These are phyloP conservation scores for Polia nebulosa DNA, from an alignment of 2,888 invertebrate species.

Conservation along the genomic window DNA sequence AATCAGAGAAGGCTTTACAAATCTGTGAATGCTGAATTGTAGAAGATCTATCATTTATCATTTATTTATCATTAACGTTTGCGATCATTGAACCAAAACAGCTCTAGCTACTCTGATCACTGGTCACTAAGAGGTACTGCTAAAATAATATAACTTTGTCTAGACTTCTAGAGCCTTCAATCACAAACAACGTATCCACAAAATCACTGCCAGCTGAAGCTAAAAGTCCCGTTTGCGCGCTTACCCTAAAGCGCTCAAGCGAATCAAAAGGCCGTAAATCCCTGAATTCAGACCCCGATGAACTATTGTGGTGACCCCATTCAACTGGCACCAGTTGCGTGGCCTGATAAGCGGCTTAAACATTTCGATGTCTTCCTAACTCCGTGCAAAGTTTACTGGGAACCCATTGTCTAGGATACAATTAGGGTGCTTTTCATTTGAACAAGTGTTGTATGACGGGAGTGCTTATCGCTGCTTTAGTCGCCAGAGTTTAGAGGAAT, in stretches of 20 bases:
- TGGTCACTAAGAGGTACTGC: too few species aligned
- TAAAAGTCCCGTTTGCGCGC: neutral
- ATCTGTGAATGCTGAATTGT: too few species aligned
- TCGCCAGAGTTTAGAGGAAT: neutral
- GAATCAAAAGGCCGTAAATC: conserved; percentile 39
- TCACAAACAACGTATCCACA: neutral
- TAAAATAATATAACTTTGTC: too few species aligned
- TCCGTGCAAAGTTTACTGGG: conserved; percentile 7
- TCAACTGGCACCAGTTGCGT: conserved; percentile 34
- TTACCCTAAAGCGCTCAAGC: neutral
- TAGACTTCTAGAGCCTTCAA: too few species aligned
- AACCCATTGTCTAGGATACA: conserved; percentile 36
- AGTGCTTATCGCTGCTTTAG: neutral
- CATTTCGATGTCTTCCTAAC: conserved; percentile 39
- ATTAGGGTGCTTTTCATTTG: conserved; percentile 8
- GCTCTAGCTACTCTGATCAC: too few species aligned
- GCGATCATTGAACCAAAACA: too few species aligned
- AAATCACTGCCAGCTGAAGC: neutral
- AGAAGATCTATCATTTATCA: too few species aligned
- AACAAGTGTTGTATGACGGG: conserved; percentile 9
- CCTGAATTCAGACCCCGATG: conserved; percentile 24
- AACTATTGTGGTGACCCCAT: conserved; percentile 48
- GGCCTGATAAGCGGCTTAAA: conserved; percentile 53
- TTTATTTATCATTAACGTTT: too few species aligned
- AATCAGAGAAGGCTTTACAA: too few species aligned